Conservation (phyloP, 2,113 vertebrate species). For the Artemisiospiza belli region DNA sequence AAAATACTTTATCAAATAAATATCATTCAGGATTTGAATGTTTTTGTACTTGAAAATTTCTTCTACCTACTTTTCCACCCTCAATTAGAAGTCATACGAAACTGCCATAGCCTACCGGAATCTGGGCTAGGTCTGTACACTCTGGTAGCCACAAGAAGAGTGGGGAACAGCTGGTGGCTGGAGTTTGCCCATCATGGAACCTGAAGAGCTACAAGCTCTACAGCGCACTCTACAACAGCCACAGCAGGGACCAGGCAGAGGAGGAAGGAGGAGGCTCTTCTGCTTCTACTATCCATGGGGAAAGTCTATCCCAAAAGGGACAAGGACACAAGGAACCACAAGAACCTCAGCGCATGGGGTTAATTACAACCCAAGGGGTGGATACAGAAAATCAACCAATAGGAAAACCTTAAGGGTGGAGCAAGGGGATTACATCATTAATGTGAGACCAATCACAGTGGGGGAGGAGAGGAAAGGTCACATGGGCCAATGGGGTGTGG, state of each 20-base stretch:
- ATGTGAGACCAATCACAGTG: neutral
- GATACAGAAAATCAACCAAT: neutral
- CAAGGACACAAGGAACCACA: fast-evolving
- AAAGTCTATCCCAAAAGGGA: too few species aligned
- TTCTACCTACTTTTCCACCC: neutral
- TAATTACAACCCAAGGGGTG: neutral
- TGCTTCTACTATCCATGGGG: too few species aligned
- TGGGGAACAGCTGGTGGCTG: too few species aligned
- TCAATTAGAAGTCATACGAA: neutral
- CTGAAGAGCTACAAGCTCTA: neutral
- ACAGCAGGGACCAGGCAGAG: too few species aligned
- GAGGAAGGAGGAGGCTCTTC: too few species aligned
- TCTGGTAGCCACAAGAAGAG: neutral
- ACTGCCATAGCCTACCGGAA: neutral
- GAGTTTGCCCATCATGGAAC: neutral
- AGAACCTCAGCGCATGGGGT: too few species aligned
- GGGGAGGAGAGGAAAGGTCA: neutral
- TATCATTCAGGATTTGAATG: neutral
- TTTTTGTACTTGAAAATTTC: neutral
- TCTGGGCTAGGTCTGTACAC: too few species aligned
- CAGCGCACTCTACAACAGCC: too few species aligned
- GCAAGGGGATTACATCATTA: neutral
- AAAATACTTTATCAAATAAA: neutral
- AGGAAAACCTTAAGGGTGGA: neutral
- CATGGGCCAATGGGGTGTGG: neutral